phyloP scores from a whole-genome alignment of 2,797 vertebrate species.

The Enoplosus armatus region DNA sequence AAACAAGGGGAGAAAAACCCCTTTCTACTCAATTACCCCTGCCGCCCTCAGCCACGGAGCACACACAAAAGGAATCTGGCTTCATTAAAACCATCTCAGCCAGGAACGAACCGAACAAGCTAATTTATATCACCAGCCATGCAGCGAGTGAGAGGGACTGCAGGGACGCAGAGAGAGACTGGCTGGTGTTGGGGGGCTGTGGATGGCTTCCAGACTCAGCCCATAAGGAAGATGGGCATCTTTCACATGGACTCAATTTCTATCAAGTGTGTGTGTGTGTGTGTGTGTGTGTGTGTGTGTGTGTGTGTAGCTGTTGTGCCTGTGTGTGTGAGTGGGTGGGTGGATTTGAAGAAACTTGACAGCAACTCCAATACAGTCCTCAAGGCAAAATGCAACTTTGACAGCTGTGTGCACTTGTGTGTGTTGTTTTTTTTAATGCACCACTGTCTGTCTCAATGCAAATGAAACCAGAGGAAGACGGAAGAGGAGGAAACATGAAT shows the following conservation, averaged over 20 bases:
- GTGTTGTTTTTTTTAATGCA: background rate
- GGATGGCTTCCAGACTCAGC: conserved; percentile 43
- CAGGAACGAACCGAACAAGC: conserved; percentile 90
- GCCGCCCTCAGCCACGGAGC: conserved; percentile 88
- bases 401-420: conserved; percentile 58
- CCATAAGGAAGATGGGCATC: conserved; percentile 29
- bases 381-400: conserved; percentile 66
- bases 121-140: conserved; percentile 87
- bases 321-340: conserved; percentile 21
- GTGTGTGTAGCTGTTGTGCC: background rate
- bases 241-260: conserved; percentile 48
- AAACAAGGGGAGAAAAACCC: conserved; percentile 86
- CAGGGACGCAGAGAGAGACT: background rate
- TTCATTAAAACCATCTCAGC: conserved; percentile 95
- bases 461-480: conserved; percentile 37
- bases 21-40: conserved; percentile 97
- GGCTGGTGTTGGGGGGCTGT: conserved; percentile 15
- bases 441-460: conserved; percentile 46
- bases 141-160: conserved; percentile 28
- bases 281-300: background rate
- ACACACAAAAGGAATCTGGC: conserved; percentile 92
- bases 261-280: conserved; percentile 1
- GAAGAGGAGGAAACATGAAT: conserved; percentile 48
- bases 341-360: conserved; percentile 77
- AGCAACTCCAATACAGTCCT: conserved; percentile 69